Evolutionary conservation across 1,140 invertebrate genomes (phyloP), one percentile per base, ranked within the genome.

Genomic region (Drosophila sulfurigaster): DNA sequence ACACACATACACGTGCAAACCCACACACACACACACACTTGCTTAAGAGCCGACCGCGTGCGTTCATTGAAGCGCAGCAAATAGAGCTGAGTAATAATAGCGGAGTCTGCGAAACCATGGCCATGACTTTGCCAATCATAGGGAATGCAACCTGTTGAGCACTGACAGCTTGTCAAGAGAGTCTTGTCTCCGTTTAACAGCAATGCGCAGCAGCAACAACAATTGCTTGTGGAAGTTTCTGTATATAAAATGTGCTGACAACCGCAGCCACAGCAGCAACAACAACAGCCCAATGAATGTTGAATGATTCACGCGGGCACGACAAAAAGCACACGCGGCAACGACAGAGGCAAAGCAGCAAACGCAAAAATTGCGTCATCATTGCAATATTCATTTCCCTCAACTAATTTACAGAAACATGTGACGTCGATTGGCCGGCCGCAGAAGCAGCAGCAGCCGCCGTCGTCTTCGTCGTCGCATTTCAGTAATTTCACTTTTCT

Each of bases 271-370:
- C 43, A 13, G 5, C 32, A 60, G 35, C 64, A 68, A 32, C 57
- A 62, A 57, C 46, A 56, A 74, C 45, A 13, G 15, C 2, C 8
- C 35, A 7, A 38, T 13, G 43, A 13, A 43, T 57, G 65, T 52
- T 68, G 81, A 73, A 75, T 88, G 83, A 88, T 75, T 88, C 83
- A 88, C 69, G 51, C 69, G 51, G 20, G 16, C 25, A 64, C 15
- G 67, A 49, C 41, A 63, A 81, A 87, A 88, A 88, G 77, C 74
- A 88, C 85, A 88, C 85, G 83, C 83, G 83, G 85, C 85, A 83
- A 52, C 43, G 7, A 8, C 35, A 7, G 30, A 5, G 30, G 6
- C 30, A 32, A 7, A 32, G 30, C 30, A 38, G 64, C 25, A 54
- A 45, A 56, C 71, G 64, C 49, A 45, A 46, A 46, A 78, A 82